phyloP scores from a whole-genome alignment of 2,888 invertebrate species.

The Anaspis maculata region DNA sequence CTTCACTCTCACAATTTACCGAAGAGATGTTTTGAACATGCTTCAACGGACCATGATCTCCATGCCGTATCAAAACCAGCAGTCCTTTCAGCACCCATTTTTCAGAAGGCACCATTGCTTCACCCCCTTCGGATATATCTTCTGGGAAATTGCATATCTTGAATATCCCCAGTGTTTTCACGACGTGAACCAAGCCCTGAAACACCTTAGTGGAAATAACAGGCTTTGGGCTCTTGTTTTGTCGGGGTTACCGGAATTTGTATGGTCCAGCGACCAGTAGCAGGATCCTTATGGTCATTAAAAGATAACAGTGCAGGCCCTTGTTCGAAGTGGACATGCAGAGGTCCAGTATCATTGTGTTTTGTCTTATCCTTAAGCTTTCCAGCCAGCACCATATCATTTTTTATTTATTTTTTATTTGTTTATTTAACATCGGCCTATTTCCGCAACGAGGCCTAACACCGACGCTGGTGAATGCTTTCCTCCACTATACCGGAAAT shows the following conservation, averaged over 20 bases:
- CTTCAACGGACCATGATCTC: conserved; percentile 81
- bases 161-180: conserved; percentile 57
- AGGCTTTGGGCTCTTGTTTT: conserved; percentile 27
- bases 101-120: conserved; percentile 54
- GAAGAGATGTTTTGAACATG: conserved; percentile 70
- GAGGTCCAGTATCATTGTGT: no score
- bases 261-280: conserved; percentile 73
- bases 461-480: no score
- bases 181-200: conserved; percentile 48
- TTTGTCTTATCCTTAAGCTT: no score
- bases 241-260: conserved; percentile 52
- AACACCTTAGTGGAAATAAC: conserved; percentile 28
- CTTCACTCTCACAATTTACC: conserved; percentile 61
- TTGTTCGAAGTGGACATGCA: no score
- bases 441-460: no score
- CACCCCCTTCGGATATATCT: conserved; percentile 59
- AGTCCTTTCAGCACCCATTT: conserved; percentile 63
- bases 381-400: no score
- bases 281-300: conserved; percentile 76
- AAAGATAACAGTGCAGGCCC: conserved; percentile 73
- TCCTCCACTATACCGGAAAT: no score
- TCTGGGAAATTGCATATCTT: conserved; percentile 66
- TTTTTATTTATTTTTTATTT: no score
- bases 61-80: conserved; percentile 74
- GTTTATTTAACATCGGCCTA: no score